A percentile compares a stretch with the other conserved stretches of the same genome.
Conservation (phyloP, 2,888 invertebrate species). For the Palloptera scutellata region DNA sequence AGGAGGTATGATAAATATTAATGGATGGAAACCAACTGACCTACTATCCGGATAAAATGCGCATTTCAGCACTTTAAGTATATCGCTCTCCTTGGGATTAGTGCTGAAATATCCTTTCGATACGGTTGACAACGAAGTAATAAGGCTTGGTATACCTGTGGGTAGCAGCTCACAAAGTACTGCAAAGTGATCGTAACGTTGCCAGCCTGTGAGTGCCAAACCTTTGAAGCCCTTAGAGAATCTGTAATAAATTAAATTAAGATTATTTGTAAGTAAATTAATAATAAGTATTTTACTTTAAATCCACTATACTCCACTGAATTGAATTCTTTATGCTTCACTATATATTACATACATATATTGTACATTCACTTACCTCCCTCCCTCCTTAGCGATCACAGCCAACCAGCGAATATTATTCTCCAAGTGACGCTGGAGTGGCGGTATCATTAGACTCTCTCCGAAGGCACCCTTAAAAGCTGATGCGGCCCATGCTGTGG, state of each 20-base stretch:
- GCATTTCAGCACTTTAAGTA: constrained; percentile 68
- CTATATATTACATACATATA: neutral
- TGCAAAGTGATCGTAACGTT: constrained; percentile 75
- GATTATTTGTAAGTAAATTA: neutral
- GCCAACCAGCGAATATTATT: constrained; percentile 77
- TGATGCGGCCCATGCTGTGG: constrained; percentile 76
- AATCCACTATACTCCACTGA: neutral
- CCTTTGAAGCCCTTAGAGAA: constrained; percentile 62
- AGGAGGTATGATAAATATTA: neutral
- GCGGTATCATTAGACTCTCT: constrained; percentile 73
- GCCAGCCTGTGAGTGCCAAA: constrained; percentile 62
- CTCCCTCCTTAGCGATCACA: constrained; percentile 70
- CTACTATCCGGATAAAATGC: constrained; percentile 64
- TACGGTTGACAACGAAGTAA: constrained; percentile 69
- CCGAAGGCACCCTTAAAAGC: constrained; percentile 82
- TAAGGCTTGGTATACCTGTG: constrained; percentile 72
- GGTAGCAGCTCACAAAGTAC: constrained; percentile 74
- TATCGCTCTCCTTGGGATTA: constrained; percentile 64
- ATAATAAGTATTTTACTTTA: too few species aligned
- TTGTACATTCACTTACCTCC: constrained; percentile 54
- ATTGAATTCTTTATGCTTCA: neutral
- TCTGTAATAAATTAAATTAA: constrained; percentile 34
- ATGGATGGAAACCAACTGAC: constrained; percentile 32
- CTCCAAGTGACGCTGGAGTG: constrained; percentile 73
- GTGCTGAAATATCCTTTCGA: constrained; percentile 71